A percentile compares a stretch with the other conserved stretches of the same genome.
These are phyloP conservation scores for Hozukius guyotensis DNA, from an alignment of 2,797 vertebrate genomes.

Conservation along the genomic window DNA sequence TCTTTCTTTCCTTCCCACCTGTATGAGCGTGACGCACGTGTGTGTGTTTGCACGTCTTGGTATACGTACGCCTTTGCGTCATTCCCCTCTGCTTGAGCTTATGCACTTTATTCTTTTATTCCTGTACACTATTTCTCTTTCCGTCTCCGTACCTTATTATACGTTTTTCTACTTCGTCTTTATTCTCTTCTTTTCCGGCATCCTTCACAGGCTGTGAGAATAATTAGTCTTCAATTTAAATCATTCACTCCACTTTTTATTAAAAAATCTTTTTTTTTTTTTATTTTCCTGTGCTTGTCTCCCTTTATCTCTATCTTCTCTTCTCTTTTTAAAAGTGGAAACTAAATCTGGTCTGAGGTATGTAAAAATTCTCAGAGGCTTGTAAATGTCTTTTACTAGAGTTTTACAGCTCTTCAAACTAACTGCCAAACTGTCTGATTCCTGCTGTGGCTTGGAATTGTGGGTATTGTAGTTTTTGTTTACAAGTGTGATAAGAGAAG, in stretches of 20 bases:
- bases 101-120: not conserved
- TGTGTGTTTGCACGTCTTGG: not conserved
- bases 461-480: slow-evolving; percentile 34
- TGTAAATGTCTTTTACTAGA: slow-evolving; percentile 56
- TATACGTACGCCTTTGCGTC: slow-evolving; percentile 6
- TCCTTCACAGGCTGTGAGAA: not conserved
- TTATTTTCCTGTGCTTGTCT: not conserved
- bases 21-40: slow-evolving; percentile 10
- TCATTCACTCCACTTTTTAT: not conserved
- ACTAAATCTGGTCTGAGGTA: slow-evolving; percentile 46
- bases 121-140: not conserved
- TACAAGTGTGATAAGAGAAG: not conserved
- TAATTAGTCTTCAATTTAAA: not conserved
- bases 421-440: slow-evolving; percentile 37
- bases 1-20: not conserved
- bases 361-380: slow-evolving; percentile 54
- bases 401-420: slow-evolving; percentile 51
- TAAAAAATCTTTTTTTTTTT: not conserved
- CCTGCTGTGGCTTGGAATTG: slow-evolving; percentile 16
- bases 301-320: not conserved
- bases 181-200: not conserved
- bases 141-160: not conserved
- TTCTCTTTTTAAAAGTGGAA: slow-evolving; percentile 54
- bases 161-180: not conserved
- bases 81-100: slow-evolving; percentile 5